Percentiles rank a stretch among this genome's conserved stretches.
Evolutionary conservation across 2,888 invertebrate species (phyloP).

Genomic region (Lithophane socia): DNA sequence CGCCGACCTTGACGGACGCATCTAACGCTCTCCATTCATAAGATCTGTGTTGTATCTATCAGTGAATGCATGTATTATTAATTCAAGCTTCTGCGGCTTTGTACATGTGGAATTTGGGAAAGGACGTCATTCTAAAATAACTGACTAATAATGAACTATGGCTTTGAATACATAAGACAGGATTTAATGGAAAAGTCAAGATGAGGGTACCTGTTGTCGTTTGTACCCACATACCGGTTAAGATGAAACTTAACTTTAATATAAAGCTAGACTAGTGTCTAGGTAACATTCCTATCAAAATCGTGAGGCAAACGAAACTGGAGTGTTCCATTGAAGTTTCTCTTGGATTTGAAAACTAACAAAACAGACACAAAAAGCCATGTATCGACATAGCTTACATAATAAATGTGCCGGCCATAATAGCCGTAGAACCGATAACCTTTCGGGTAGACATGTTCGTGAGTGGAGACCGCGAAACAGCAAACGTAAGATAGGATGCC

Average conservation of each 20-base stretch:
- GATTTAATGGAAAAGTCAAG: not conserved
- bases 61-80: conserved; percentile 53
- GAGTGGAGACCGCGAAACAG: no score
- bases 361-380: no score
- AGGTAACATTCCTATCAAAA: no score
- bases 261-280: not conserved
- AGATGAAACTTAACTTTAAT: not conserved
- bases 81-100: conserved; percentile 24
- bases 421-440: no score
- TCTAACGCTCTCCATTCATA: conserved; percentile 55
- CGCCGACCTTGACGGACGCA: conserved; percentile 61
- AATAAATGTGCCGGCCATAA: no score
- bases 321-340: no score
- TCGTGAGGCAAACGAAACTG: no score
- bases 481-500: no score
- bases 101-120: not conserved
- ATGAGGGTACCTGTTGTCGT: not conserved
- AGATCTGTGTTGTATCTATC: conserved; percentile 58
- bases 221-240: not conserved
- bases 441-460: no score
- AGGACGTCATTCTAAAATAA: conserved; percentile 15
- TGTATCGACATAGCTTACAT: no score
- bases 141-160: not conserved
- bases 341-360: no score
- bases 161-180: not conserved